Evolutionary conservation across 64 coral and sea anemone species (phyloP).

Genomic region (Montipora sp.): DNA sequence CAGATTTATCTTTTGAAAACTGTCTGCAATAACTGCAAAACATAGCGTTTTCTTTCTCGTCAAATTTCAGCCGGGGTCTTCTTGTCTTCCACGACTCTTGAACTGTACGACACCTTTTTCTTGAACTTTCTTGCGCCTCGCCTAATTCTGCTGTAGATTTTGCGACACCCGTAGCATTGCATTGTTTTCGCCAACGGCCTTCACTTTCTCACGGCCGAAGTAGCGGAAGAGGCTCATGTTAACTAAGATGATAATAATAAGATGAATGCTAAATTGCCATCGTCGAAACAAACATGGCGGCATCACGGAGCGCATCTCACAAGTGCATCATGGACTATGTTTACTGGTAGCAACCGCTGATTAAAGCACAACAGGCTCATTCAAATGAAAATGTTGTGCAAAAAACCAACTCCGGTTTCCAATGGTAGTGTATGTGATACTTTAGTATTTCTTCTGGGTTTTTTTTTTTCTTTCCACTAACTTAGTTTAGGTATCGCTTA

Average conservation of each 20-base stretch:
- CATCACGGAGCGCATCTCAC: slow-evolving; percentile 21
- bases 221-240: slow-evolving; percentile 16
- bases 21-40: too few relatives aligned
- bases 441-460: neutral
- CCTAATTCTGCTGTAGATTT: neutral
- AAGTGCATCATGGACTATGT: slow-evolving; percentile 25
- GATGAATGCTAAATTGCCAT: neutral
- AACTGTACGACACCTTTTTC: too few relatives aligned
- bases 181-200: neutral
- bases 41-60: too few relatives aligned
- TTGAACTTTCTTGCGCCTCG: too few relatives aligned
- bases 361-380: slow-evolving; percentile 19
- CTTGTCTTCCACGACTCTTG: too few relatives aligned
- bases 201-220: slow-evolving; percentile 5
- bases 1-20: too few relatives aligned
- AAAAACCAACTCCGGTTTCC: neutral
- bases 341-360: slow-evolving; percentile 11
- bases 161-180: slow-evolving; percentile 7
- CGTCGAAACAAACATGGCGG: slow-evolving; percentile 1
- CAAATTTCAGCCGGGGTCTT: too few relatives aligned
- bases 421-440: neutral
- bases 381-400: neutral
- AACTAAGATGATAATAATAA: neutral
- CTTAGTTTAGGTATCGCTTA: too few relatives aligned
- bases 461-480: neutral